A percentile compares a stretch with the other conserved stretches of the same genome.
These are phyloP conservation scores for Corydoras maculifer DNA, from an alignment of 2,113 vertebrate species.

Conservation along the genomic window DNA sequence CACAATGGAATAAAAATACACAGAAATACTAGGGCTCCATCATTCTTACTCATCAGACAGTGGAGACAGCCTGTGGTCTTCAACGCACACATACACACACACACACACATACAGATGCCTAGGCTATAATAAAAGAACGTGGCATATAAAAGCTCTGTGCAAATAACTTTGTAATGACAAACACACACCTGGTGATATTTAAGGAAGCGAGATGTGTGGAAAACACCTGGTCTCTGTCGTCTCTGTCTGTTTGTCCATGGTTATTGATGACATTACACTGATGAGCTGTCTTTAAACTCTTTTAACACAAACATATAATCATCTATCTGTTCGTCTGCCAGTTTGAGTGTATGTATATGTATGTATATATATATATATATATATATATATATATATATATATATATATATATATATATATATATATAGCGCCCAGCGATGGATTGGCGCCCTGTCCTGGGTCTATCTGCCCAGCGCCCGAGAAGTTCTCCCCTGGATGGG, in stretches of 20 bases:
- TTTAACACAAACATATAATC: not conserved
- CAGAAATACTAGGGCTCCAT: not conserved
- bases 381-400: no score
- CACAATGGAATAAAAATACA: slow-evolving; percentile 5
- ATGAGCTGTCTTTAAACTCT: not conserved
- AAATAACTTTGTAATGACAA: slow-evolving; percentile 8
- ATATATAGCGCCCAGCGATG: no score
- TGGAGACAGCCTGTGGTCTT: not conserved
- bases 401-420: no score
- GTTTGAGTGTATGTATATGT: no score
- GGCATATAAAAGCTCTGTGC: not conserved
- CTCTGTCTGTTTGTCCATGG: not conserved
- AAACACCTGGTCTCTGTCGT: slow-evolving; percentile 10
- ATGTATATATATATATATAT: no score
- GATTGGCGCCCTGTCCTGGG: no score
- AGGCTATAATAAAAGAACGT: not conserved
- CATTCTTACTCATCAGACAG: not conserved
- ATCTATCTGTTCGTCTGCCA: not conserved
- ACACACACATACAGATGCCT: not conserved
- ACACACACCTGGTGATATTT: slow-evolving; percentile 17
- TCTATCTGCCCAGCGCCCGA: no score
- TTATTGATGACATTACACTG: not conserved
- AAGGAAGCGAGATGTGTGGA: slow-evolving; percentile 4
- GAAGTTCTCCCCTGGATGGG: no score
- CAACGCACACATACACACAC: slow-evolving; percentile 4